Percentiles rank a stretch among this genome's conserved stretches.
Conservation (phyloP, 2,113 vertebrate species). For the Megaceryle torquata region DNA sequence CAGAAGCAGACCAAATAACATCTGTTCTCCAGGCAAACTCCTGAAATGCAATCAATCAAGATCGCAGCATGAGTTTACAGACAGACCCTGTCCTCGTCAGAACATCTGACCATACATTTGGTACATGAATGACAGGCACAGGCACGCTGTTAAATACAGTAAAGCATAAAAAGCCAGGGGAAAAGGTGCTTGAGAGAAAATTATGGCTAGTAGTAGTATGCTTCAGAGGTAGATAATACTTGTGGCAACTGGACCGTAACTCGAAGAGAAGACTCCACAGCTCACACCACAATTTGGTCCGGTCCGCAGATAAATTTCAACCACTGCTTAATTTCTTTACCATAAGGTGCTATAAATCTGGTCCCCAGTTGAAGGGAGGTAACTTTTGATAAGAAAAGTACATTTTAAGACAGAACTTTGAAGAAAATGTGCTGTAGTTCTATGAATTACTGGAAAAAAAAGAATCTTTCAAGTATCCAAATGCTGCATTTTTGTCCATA, state of each 20-base stretch:
- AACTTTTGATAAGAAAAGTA: background rate
- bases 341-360: background rate
- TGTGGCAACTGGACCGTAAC: background rate
- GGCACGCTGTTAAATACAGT: background rate
- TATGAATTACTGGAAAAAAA: background rate
- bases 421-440: background rate
- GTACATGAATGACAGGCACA: background rate
- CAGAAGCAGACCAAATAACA: background rate
- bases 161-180: background rate
- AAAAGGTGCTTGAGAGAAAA: background rate
- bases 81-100: background rate
- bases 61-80: background rate
- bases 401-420: background rate
- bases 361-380: background rate
- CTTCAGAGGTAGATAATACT: constrained; percentile 1
- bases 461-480: background rate
- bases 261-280: background rate
- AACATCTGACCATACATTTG: background rate
- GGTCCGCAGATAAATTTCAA: background rate
- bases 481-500: background rate
- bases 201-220: background rate
- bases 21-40: background rate
- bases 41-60: background rate
- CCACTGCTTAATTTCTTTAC: background rate
- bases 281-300: background rate